Evolutionary conservation across 2,113 vertebrate species (phyloP).

Genomic region (Apaloderma vittatum): DNA sequence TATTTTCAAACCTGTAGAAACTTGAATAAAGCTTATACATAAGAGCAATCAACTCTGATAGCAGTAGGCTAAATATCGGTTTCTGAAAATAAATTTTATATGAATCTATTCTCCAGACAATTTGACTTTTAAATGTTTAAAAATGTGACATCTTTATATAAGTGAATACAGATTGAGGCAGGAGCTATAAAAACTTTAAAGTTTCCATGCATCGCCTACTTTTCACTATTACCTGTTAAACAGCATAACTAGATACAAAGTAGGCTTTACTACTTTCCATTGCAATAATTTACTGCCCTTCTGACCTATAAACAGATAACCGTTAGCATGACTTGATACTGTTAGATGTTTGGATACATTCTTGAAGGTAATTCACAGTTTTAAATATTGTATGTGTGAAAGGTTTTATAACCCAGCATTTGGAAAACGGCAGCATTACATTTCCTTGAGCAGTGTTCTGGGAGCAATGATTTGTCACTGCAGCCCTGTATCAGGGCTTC

Average conservation of each 20-base stretch:
- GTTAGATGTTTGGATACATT: conserved; percentile 54
- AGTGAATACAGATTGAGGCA: conserved; percentile 62
- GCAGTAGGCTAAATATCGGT: conserved; percentile 75
- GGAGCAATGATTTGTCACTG: conserved; percentile 52
- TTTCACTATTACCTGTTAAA: conserved; percentile 66
- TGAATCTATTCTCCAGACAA: conserved; percentile 77
- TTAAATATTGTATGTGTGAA: conserved; percentile 70
- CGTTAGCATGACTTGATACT: conserved; percentile 50
- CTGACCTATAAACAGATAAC: conserved; percentile 72
- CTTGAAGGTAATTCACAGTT: conserved; percentile 40
- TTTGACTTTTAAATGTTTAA: conserved; percentile 82
- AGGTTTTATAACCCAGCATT: conserved; percentile 70
- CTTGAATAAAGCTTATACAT: conserved; percentile 74
- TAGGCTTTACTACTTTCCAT: conserved; percentile 59
- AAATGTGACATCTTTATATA: conserved; percentile 76
- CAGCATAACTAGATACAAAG: conserved; percentile 53
- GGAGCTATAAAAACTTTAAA: conserved; percentile 62
- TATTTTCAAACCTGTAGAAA: conserved; percentile 78
- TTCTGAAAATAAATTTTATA: conserved; percentile 81
- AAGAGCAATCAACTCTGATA: conserved; percentile 76
- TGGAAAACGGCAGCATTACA: conserved; percentile 58
- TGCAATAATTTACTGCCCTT: conserved; percentile 72
- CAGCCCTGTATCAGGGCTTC: conserved; percentile 11
- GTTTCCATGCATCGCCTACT: conserved; percentile 57
- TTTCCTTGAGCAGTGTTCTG: conserved; percentile 58